These are phyloP conservation scores for Montipora sp. DNA, from an alignment of 64 coral and sea anemone species.

Conservation along the genomic window DNA sequence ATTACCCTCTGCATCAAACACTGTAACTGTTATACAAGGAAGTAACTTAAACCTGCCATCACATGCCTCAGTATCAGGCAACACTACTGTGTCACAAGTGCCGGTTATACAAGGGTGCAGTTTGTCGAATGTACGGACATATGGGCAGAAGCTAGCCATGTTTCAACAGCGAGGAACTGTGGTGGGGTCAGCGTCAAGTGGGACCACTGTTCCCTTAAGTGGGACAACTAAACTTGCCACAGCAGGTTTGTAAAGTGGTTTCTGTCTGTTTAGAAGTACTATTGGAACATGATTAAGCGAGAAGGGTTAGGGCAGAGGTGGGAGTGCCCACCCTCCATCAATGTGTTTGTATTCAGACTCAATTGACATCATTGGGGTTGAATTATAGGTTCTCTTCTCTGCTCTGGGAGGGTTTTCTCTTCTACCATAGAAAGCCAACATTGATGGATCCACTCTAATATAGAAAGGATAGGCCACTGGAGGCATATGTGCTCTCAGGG, in stretches of 20 bases:
- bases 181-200: slow-evolving; percentile 6
- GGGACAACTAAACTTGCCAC: slow-evolving; percentile 29
- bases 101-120: slow-evolving; percentile 58
- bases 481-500: too few species aligned
- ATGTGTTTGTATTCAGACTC: too few species aligned
- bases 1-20: slow-evolving; percentile 32
- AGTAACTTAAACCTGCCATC: slow-evolving; percentile 43
- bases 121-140: slow-evolving; percentile 80
- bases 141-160: slow-evolving; percentile 85
- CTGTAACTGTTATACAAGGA: slow-evolving; percentile 41
- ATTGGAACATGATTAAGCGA: too few species aligned
- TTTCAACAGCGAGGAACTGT: slow-evolving; percentile 76
- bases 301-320: too few species aligned
- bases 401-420: too few species aligned
- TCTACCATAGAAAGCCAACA: too few species aligned
- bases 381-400: too few species aligned
- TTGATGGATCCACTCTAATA: too few species aligned
- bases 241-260: slow-evolving; percentile 1
- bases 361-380: too few species aligned
- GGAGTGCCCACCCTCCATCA: too few species aligned
- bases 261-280: not conserved
- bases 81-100: slow-evolving; percentile 44
- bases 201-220: slow-evolving; percentile 24
- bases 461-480: too few species aligned
- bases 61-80: slow-evolving; percentile 9